Conservation (phyloP, 2,113 vertebrate species). For the Patagioenas fasciata region DNA sequence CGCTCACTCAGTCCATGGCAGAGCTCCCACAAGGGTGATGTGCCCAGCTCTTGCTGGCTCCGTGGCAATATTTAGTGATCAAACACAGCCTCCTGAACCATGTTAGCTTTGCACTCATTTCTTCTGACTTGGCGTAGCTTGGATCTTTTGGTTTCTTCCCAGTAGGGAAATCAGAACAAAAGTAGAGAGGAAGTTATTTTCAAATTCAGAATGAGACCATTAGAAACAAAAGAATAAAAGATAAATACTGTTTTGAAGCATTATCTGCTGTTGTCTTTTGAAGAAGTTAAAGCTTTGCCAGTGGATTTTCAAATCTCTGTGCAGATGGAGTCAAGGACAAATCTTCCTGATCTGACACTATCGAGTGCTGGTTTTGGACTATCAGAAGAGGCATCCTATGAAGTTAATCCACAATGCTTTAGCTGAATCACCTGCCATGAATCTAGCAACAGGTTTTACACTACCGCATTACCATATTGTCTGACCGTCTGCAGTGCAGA, state of each 20-base stretch:
- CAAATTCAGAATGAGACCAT: conserved; percentile 4
- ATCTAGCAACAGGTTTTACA: conserved; percentile 46
- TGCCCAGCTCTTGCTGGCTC: background rate
- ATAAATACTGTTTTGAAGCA: conserved; percentile 20
- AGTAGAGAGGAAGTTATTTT: background rate
- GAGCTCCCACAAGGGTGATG: background rate
- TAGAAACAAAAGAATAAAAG: conserved; percentile 40
- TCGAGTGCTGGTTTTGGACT: background rate
- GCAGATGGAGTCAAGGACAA: background rate
- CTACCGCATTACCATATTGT: background rate
- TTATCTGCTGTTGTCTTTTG: conserved; percentile 38
- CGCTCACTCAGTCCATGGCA: background rate
- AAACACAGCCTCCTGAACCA: background rate
- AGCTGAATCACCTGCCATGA: background rate
- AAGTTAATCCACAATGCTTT: background rate
- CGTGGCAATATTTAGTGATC: background rate
- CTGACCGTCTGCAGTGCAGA: conserved; percentile 40
- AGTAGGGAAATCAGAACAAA: conserved; percentile 24
- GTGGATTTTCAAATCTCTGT: conserved; percentile 22
- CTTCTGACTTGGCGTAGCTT: background rate
- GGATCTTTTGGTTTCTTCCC: conserved; percentile 8
- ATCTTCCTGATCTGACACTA: background rate
- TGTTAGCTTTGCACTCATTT: background rate
- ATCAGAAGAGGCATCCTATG: conserved; percentile 16
- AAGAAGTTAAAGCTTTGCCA: conserved; percentile 19